Evolutionary conservation across 2,888 invertebrate genomes (phyloP), one percentile per base, ranked within the genome.

Genomic region (Eristalinus aeneus): DNA sequence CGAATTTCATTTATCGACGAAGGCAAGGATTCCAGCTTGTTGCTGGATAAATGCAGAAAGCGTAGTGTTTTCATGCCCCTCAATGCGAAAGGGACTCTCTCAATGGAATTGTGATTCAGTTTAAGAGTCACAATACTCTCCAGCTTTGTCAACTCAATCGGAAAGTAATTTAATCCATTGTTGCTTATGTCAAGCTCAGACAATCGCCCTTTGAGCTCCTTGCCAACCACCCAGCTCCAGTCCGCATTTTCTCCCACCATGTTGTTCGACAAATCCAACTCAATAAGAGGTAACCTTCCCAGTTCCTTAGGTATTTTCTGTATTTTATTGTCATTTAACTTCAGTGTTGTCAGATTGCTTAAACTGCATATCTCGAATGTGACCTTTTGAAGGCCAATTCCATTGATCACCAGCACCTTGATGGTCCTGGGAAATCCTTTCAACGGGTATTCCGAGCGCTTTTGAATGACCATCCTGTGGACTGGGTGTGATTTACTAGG

Each of bases 351-450:
- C 9, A 97, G 93, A 88, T 95, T 95, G 65, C 94, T 94, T 0
- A 97, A 92, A 32, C 94, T 93, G 64, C 96, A 93, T 87, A 97
- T 95, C 88, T 96, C 96, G 88, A 94, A 93, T 88, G 96, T 95
- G 80, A 97, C 94, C 82, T 95, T 95, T 88, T 94, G 94, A 78
- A 96, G 90, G 65, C 94, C 93, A 20, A 96, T 93, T 60, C 94
- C 94, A 88, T 93, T 94, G 12, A 97, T 93, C 22, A 93, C 92
- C 10, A 97, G 92, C 5, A 93, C 92, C 90, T 95, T 94, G 10
- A 96, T 92, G 1, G 95, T 95, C 89, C 95, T 93, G 10, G 97
- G 96, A 69, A 97, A 94, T 9, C 97, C 96, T 91, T 95, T 94
- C 0, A 93, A 90, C 0, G 97, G 97, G 91, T 96, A 96, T 23